Conservation (phyloP, 1,140 invertebrate species). For the Pentalonia nigronervosa region DNA sequence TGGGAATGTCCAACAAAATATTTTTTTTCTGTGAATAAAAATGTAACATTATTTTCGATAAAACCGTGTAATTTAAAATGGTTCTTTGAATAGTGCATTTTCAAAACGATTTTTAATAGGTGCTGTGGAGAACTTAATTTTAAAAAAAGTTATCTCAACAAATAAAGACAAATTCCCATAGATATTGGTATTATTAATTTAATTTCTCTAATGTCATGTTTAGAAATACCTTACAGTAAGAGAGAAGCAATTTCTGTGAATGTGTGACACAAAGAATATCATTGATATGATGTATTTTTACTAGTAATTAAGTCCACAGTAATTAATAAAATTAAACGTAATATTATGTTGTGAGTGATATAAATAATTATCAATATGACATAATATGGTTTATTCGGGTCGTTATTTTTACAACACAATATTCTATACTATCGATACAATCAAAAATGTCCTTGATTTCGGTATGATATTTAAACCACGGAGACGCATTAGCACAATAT, state of each 20-base stretch:
- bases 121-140: neutral
- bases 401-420: neutral
- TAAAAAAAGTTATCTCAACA: neutral
- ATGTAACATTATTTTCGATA: neutral
- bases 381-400: neutral
- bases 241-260: neutral
- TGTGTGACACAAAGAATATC: neutral
- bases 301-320: neutral
- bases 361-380: neutral
- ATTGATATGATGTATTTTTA: neutral
- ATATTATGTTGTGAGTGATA: neutral
- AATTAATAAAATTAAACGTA: neutral
- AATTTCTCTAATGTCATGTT: neutral
- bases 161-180: neutral
- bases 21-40: neutral
- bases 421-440: neutral
- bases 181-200: neutral
- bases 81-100: neutral
- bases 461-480: neutral
- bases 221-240: neutral
- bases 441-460: neutral
- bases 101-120: neutral
- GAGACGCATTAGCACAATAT: neutral
- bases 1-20: neutral
- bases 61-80: neutral